Base-by-base conservation (phyloP, 2,888 invertebrate genomes). In the Ceratothoa steindachneri region DNA sequence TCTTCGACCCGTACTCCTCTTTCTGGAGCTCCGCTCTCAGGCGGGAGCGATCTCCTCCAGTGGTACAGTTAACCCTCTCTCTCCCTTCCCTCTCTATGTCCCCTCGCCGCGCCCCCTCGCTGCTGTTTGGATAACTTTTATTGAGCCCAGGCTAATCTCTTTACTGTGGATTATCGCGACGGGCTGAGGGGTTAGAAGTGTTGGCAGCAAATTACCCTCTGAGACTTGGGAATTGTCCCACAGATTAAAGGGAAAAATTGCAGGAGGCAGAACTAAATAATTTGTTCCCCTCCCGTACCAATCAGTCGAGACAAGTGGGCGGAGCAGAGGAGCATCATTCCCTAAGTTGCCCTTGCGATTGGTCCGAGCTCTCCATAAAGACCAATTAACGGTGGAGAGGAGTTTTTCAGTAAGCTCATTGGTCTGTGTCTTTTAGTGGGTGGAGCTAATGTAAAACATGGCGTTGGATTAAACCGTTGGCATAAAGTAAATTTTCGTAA, bases 401-500 rank as follows among this genome's bases (percentile, higher is more conserved):
- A 55, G 15, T 55, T 55, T 55, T 55, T 55, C 7, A 5, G 5
- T 12, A 22, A 15, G 55, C 24, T 55, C 55, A 55, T 55, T 55
- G 55, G 55, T 55, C 24, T 19, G 24, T 55, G 7, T 22, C 24
- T 55, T 22, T 28, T 30, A 28, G 30, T 51, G 66, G 77, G 77
- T 68, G 71, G 70, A 55, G 77, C 71, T 51, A 55, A 70, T 68
- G 55, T 73, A 75, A 68, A 77, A 77, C 73, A 77, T 77, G 77
- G 77, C 73, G 77, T 72, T 73, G 73, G 77, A 75, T 77, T 77
- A 75, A 73, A 75, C 75, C 71, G 77, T 77, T 77, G 77, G 77
- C 75, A 75, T 75, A 77, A 75, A 77, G 77, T 75, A 75, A 77
- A 77, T 77, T 77, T 77, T 77, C 75, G 74, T 70, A 72, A 75